phyloP scores from a whole-genome alignment of 2,797 vertebrate species.

The Sebastiscus albofasciatus region DNA sequence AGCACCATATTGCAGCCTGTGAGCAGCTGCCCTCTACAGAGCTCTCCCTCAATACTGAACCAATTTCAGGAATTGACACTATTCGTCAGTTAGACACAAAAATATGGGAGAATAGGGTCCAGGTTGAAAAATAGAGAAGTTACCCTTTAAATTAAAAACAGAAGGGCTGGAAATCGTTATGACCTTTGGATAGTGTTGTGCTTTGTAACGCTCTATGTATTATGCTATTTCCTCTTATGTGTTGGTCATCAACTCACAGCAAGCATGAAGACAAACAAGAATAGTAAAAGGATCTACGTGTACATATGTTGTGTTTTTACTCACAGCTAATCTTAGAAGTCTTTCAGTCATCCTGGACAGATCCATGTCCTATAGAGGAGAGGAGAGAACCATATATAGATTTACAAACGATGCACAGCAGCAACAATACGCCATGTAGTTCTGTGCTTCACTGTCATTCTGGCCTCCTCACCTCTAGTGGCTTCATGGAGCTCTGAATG shows the following conservation, averaged over 20 bases:
- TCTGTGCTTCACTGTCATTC: neutral
- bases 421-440: neutral
- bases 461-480: constrained; percentile 84
- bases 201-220: neutral
- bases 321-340: constrained; percentile 91
- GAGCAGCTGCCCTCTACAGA: too few species aligned
- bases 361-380: constrained; percentile 89
- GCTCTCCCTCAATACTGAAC: too few species aligned
- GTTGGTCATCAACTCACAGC: neutral
- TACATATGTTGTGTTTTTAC: constrained; percentile 53
- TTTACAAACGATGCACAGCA: neutral
- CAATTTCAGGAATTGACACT: too few species aligned
- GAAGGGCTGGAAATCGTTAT: neutral
- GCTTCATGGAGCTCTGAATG: constrained; percentile 95
- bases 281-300: neutral
- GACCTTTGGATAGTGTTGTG: neutral
- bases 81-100: too few species aligned
- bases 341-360: constrained; percentile 90
- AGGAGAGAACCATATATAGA: neutral
- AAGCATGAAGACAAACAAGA: neutral
- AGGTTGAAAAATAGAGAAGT: neutral
- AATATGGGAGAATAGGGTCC: too few species aligned
- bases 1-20: too few species aligned
- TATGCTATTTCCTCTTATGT: neutral
- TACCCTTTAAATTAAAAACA: neutral